Conservation (phyloP, 2,888 invertebrate species). For the Ochropacha duplaris region DNA sequence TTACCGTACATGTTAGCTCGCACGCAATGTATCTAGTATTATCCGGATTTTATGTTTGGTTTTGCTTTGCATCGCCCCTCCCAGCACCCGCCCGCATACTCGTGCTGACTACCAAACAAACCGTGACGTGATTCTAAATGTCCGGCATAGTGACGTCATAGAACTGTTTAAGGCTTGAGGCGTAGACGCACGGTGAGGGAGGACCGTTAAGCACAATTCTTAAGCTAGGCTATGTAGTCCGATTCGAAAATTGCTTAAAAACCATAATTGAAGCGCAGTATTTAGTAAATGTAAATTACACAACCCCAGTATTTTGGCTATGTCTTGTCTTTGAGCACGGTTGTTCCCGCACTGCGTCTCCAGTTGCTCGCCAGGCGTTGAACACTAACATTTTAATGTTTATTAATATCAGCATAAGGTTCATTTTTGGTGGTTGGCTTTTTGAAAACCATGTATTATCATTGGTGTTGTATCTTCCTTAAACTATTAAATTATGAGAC, state of each 20-base stretch:
- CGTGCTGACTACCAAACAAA: slow-evolving; percentile 36
- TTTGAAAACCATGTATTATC: neutral
- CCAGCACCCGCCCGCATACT: slow-evolving; percentile 48
- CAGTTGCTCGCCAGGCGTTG: neutral
- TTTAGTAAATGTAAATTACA: neutral
- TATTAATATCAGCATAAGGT: neutral
- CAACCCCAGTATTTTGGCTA: neutral
- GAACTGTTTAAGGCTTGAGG: neutral
- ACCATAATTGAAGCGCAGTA: neutral
- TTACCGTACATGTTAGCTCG: neutral
- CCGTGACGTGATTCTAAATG: neutral
- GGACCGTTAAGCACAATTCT: neutral
- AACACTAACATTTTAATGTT: neutral
- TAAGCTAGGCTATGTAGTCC: neutral
- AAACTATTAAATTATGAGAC: no score
- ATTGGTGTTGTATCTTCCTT: neutral
- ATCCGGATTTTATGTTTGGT: slow-evolving; percentile 39
- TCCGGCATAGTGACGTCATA: neutral
- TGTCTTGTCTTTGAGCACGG: neutral
- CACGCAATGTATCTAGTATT: slow-evolving; percentile 10
- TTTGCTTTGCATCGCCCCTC: slow-evolving; percentile 66
- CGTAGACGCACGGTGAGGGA: neutral
- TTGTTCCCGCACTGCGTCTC: neutral
- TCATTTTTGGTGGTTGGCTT: neutral
- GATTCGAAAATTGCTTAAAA: neutral